Evolutionary conservation across 2,113 vertebrate species (phyloP).

Genomic region (Macquaria ambigua): DNA sequence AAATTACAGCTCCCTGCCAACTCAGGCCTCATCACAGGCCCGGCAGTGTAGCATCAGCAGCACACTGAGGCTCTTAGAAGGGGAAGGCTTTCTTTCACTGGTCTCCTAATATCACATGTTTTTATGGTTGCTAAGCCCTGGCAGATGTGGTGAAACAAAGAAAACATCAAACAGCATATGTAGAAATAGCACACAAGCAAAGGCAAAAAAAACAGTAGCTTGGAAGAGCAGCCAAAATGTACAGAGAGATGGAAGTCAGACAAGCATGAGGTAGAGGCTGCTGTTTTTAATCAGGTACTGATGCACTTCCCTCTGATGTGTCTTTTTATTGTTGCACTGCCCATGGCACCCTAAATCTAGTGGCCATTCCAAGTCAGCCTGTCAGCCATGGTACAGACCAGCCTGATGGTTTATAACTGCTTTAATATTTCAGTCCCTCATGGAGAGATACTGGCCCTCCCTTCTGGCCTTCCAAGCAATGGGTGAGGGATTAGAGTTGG

Average conservation of each 20-base stretch:
- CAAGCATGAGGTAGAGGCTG: slow-evolving; percentile 13
- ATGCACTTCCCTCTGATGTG: slow-evolving; percentile 30
- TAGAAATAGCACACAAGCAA: slow-evolving; percentile 19
- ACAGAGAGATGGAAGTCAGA: slow-evolving; percentile 35
- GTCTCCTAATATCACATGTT: slow-evolving; percentile 36
- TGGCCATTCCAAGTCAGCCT: slow-evolving; percentile 44
- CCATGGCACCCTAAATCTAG: slow-evolving; percentile 45
- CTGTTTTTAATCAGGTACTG: slow-evolving; percentile 55
- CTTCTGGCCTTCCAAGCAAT: slow-evolving; percentile 63
- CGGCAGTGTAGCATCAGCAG: slow-evolving; percentile 49
- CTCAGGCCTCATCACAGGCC: slow-evolving; percentile 56
- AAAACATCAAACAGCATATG: slow-evolving; percentile 24
- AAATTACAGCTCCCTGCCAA: slow-evolving; percentile 73
- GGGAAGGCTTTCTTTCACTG: slow-evolving; percentile 39
- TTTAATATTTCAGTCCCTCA: slow-evolving; percentile 72
- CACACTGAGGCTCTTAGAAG: slow-evolving; percentile 47
- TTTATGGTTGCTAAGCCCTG: slow-evolving; percentile 4
- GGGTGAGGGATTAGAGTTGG: slow-evolving; percentile 79
- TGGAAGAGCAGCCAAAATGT: slow-evolving; percentile 13
- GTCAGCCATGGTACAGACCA: slow-evolving; percentile 41
- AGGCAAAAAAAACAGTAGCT: slow-evolving; percentile 1
- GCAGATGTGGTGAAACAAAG: slow-evolving; percentile 23
- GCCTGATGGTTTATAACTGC: slow-evolving; percentile 62
- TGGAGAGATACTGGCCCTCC: slow-evolving; percentile 47
- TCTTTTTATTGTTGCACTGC: slow-evolving; percentile 34